Evolutionary conservation across 2,113 vertebrate genomes (phyloP), one percentile per base, ranked within the genome.

Genomic region (Deroptyus accipitrinus): DNA sequence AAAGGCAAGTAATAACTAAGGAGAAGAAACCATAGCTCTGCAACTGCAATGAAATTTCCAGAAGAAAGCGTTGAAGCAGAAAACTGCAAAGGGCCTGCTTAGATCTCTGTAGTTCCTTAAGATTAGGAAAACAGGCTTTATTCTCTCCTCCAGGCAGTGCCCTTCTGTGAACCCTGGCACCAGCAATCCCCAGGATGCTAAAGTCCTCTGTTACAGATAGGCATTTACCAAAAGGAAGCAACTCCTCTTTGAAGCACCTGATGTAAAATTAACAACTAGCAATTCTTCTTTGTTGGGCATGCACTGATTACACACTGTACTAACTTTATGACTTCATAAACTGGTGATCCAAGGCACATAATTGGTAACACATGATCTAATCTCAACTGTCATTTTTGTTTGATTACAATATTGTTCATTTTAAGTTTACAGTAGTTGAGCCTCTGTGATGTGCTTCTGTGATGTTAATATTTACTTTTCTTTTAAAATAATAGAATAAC

Each of bases 281-380:
- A 79, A 10, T 73, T 76, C 77, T 91, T 89, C 77, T 80, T 78
- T 67, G 86, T 59, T 55, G 41, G 55, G 74, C 68, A 94, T 84
- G 42, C 3, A 4, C 31, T 77, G 54, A 67, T 90, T 90, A 70
- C 72, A 70, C 28, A 37, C 59, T 69, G 62, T 42, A 52, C 42
- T 73, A 48, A 31, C 61, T 85, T 97, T 87, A 94, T 88, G 84
- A 69, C 83, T 93, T 94, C 70, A 88, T 95, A 83, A 94, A 63
- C 49, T 49, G 49, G 35, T 35, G 54, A 89, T 37, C 79, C 90
- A 59, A 84, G 90, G n/a, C 83, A 35, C 33, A 15, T 63, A 70
- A 76, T 35, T 49, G 48, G 79, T 68, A 81, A 48, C 70, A 89
- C 70, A 69, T 13, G 3, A 79, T 82, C 44, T 91, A 91, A 95